These are phyloP conservation scores for Rhynchomys soricoides DNA, from an alignment of 2,113 vertebrate genomes.

Conservation along the genomic window DNA sequence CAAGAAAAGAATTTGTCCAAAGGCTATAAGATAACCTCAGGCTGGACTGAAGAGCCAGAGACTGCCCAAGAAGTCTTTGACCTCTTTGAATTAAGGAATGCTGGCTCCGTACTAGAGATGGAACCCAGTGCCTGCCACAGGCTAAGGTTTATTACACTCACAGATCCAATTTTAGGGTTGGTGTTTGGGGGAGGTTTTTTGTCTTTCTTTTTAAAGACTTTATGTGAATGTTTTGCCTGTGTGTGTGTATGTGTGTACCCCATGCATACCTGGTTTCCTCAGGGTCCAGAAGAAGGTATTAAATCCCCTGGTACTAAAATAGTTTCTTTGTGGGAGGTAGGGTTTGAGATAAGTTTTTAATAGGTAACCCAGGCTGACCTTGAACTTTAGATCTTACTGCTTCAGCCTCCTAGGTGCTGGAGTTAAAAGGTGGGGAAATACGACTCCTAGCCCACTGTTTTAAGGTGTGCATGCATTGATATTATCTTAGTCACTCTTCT, in stretches of 20 bases:
- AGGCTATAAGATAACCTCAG: background rate
- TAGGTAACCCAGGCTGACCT: background rate
- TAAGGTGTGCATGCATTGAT: background rate
- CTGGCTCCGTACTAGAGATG: background rate
- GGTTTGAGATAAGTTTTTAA: background rate
- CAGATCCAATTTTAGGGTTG: background rate
- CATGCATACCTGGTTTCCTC: background rate
- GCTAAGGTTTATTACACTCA: background rate
- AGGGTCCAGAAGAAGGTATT: background rate
- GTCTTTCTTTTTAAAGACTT: background rate
- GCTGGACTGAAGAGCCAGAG: background rate
- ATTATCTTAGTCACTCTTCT: background rate
- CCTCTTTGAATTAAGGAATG: background rate
- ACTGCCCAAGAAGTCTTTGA: background rate
- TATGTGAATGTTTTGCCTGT: background rate
- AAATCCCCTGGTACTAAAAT: background rate
- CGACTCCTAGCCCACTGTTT: background rate
- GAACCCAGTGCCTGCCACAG: background rate
- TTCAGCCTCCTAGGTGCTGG: background rate
- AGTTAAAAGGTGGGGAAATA: background rate
- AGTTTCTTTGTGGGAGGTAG: background rate
- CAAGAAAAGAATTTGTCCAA: background rate
- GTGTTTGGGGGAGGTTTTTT: background rate
- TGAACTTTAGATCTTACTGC: background rate
- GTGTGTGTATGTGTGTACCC: background rate